Conservation (phyloP, 2,113 vertebrate genomes). For the Phylloscopus trochilus region DNA sequence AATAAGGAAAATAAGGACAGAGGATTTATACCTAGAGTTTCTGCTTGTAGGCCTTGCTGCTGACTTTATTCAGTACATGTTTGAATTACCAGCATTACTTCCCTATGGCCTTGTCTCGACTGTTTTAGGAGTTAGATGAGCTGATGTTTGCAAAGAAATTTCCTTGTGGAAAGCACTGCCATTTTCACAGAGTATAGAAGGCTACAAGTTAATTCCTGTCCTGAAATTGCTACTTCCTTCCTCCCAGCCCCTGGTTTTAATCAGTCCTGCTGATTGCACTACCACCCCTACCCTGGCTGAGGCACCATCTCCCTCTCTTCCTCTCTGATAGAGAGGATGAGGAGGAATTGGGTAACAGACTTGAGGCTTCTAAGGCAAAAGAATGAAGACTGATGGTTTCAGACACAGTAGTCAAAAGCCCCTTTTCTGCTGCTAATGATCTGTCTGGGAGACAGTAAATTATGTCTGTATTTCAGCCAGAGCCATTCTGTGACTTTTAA, state of each 20-base stretch:
- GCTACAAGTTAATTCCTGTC: neutral
- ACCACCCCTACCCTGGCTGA: neutral
- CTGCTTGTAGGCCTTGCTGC: neutral
- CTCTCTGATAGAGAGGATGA: neutral
- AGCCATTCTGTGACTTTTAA: neutral
- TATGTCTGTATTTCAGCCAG: neutral
- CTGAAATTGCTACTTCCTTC: fast-evolving
- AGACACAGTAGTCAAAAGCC: neutral
- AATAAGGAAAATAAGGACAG: neutral
- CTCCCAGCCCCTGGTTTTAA: neutral
- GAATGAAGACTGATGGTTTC: neutral
- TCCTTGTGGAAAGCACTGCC: neutral
- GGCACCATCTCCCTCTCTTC: neutral
- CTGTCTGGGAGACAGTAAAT: neutral
- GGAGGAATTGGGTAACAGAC: neutral
- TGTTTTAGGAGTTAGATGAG: neutral
- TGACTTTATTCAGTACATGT: neutral
- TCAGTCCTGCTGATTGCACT: neutral
- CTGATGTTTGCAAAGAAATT: neutral
- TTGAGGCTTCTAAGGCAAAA: neutral
- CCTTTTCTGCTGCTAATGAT: neutral
- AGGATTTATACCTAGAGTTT: neutral
- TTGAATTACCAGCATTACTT: neutral
- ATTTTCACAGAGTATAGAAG: neutral
- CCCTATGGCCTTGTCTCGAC: fast-evolving